Evolutionary conservation across 2,113 vertebrate species (phyloP), one percentile per base, ranked within the genome.

Genomic region (Cheirogaleus medius): DNA sequence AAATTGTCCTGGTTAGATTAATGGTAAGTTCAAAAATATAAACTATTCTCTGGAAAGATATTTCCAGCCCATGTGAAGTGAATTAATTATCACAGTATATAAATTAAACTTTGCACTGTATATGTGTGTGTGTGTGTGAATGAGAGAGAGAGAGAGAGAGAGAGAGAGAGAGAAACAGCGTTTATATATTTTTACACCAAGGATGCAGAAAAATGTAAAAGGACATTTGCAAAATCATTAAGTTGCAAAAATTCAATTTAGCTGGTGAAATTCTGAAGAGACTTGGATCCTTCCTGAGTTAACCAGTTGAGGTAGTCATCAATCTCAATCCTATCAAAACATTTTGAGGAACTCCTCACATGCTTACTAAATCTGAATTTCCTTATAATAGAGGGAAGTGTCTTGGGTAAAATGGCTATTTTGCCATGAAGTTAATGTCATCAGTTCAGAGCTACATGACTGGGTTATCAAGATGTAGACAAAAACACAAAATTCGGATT

Each of bases 11-110:
- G 29, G 23, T 60, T 27, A 86, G 52, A 88, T 76, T 81, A 81
- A 94, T 83, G 6, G 68, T 87, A 32, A 95, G 23, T 84, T 7
- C 1, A 39, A 87, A 97, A 34, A 20, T 52, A 84, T 58, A 95
- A 93, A 93, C 39, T 73, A n/a, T 92, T 52, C 15, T 96, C 68
- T 95, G 25, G 68, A 39, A 84, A 82, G 25, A 80, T 74, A 93
- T 37, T 87, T 15, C 44, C 4, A 91, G 58, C 0, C 6, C 20
- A 58, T 39, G n/a, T 3, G 6, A 94, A 23, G 39, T 93, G 12
- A 95, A 93, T 83, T 92, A 90, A 80, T 87, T 92, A 92, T 91
- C 91, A 10, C 6, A 39, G 1, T 29, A 71, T 54, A 32, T 27
- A 42, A 8, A 88, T 5, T 42, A 85, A 66, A 81, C 92, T 86